These are phyloP conservation scores for Passer montanus DNA, from an alignment of 2,113 vertebrate species.

Conservation along the genomic window DNA sequence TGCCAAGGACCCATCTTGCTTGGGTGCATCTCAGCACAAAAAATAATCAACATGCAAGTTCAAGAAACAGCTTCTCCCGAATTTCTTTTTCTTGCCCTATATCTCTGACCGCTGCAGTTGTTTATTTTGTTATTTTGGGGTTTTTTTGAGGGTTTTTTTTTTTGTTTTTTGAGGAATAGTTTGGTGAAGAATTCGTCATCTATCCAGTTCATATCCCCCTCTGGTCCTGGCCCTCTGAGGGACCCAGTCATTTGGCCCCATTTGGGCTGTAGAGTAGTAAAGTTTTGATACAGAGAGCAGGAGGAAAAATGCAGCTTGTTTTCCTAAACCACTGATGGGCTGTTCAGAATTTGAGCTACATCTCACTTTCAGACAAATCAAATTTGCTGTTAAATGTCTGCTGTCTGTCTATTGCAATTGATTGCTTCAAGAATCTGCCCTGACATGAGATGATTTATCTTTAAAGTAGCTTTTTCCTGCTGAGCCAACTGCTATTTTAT, in stretches of 20 bases:
- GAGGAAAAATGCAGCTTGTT: background rate
- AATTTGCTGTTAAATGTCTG: constrained; percentile 19
- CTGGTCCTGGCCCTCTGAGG: background rate
- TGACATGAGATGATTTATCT: constrained; percentile 39
- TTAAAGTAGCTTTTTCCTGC: constrained; percentile 39
- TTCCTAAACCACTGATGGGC: background rate
- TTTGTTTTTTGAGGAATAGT: background rate
- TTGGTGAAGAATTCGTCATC: background rate
- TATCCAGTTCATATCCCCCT: rapidly evolving
- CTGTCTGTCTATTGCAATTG: constrained; percentile 8
- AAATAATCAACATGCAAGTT: background rate
- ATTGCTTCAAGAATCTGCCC: constrained; percentile 1
- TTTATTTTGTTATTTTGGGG: background rate
- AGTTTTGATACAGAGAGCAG: background rate
- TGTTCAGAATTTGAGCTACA: background rate
- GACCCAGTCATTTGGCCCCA: background rate
- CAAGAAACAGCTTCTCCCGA: background rate
- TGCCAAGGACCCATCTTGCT: background rate
- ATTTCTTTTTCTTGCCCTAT: background rate
- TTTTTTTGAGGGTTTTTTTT: background rate
- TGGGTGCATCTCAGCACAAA: background rate
- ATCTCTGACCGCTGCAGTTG: background rate
- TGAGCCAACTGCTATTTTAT: constrained; percentile 51
- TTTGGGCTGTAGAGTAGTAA: background rate
- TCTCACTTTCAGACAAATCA: constrained; percentile 23